Evolutionary conservation across 2,888 invertebrate genomes (phyloP).

Genomic region (Sphaeridia pumilis): DNA sequence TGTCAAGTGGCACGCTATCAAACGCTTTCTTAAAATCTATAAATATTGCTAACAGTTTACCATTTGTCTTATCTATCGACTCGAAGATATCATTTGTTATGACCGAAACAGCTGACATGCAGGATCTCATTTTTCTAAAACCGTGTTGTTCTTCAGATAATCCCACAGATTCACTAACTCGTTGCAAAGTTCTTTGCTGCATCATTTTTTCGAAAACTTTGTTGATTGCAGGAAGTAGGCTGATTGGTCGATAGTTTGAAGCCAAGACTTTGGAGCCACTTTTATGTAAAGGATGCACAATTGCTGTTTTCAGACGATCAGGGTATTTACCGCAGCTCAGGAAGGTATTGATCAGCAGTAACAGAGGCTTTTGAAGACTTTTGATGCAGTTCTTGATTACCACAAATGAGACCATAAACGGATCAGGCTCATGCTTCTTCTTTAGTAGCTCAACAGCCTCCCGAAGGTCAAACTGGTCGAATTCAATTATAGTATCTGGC

Average conservation of each 20-base stretch:
- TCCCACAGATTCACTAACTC: too few relatives aligned
- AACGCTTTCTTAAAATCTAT: constrained; percentile 34
- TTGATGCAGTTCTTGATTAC: too few relatives aligned
- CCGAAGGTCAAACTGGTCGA: too few relatives aligned
- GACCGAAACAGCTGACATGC: constrained; percentile 20
- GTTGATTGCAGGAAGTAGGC: constrained; percentile 16
- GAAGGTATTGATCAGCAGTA: too few relatives aligned
- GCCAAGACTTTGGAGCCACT: constrained; percentile 16
- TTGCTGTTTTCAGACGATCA: too few relatives aligned
- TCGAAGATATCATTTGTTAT: constrained; percentile 22
- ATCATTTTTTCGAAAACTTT: constrained; percentile 29
- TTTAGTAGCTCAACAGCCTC: too few relatives aligned
- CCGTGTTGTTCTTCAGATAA: constrained; percentile 27
- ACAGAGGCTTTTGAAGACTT: too few relatives aligned
- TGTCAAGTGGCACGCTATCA: constrained; percentile 26
- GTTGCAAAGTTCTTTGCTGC: constrained; percentile 8
- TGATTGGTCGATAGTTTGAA: constrained; percentile 28
- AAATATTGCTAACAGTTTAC: constrained; percentile 17
- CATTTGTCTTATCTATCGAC: constrained; percentile 15
- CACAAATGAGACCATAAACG: too few relatives aligned
- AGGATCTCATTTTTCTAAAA: constrained; percentile 26
- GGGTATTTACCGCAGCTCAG: too few relatives aligned
- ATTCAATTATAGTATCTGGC: too few relatives aligned
- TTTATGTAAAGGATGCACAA: too few relatives aligned
- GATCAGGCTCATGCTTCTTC: too few relatives aligned